A percentile compares a stretch with the other conserved stretches of the same genome.
phyloP scores from a whole-genome alignment of 2,888 invertebrate species.

The Troglohyphantes excavatus region DNA sequence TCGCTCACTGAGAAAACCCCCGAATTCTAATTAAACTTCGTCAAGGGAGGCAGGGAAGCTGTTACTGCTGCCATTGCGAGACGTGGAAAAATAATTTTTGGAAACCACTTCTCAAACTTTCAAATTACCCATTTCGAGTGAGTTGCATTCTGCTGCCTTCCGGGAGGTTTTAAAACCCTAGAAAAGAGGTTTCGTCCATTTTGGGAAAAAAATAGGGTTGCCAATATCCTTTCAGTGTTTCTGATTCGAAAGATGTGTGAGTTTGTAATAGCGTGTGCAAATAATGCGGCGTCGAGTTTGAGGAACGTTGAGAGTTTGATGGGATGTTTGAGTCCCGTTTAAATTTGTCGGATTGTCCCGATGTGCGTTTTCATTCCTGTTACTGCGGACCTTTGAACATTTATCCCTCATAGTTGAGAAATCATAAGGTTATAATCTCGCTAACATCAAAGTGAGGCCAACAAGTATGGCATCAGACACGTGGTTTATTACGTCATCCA shows the following conservation, averaged over 20 bases:
- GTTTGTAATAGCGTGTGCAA: neutral
- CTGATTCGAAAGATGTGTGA: neutral
- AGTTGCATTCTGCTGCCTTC: conserved; percentile 18
- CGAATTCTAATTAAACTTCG: neutral
- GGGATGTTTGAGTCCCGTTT: neutral
- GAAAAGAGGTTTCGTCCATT: neutral
- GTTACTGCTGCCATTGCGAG: neutral
- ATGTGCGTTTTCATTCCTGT: too few species aligned
- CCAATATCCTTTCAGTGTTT: neutral
- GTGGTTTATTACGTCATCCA: too few species aligned
- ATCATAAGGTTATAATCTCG: too few species aligned
- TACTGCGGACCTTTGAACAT: too few species aligned
- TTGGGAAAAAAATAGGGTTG: neutral
- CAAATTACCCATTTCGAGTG: conserved; percentile 27
- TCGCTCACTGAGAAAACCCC: neutral
- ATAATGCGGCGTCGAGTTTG: neutral
- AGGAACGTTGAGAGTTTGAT: too few species aligned
- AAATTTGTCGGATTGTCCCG: too few species aligned
- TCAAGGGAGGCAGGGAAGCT: neutral
- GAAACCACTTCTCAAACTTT: conserved; percentile 36
- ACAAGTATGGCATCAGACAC: too few species aligned
- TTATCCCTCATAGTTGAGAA: too few species aligned
- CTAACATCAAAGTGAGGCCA: too few species aligned
- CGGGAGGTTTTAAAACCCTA: neutral
- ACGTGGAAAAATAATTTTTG: conserved; percentile 10